Evolutionary conservation across 2,113 vertebrate species (phyloP).

Genomic region (Gadus chalcogrammus): DNA sequence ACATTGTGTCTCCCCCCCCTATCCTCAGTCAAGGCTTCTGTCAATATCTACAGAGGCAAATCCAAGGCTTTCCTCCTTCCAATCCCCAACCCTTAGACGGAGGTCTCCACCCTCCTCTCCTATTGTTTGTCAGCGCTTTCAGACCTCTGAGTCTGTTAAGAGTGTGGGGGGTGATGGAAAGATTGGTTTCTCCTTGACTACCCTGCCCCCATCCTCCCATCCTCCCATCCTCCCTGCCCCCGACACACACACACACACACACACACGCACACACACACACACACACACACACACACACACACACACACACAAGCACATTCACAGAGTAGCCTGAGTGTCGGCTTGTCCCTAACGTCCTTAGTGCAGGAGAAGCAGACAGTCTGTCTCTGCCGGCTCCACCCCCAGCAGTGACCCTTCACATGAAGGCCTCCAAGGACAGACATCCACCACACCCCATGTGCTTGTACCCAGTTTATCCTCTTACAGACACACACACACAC

Average conservation of each 20-base stretch:
- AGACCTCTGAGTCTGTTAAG: not conserved
- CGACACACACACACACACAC: not conserved
- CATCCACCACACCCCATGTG: conserved; percentile 39
- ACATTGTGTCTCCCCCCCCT: too few species aligned
- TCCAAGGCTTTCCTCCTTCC: too few species aligned
- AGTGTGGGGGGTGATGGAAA: conserved; percentile 10
- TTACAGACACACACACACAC: too few species aligned
- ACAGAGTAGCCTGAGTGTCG: conserved; percentile 38
- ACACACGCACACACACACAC: conserved; percentile 45
- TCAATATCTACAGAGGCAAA: too few species aligned
- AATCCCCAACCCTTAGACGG: too few species aligned
- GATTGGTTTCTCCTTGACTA: conserved; percentile 41
- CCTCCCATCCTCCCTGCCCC: too few species aligned
- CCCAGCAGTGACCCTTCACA: conserved; percentile 55
- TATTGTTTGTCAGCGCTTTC: conserved; percentile 34
- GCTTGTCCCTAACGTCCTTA: conserved; percentile 51
- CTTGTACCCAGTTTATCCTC: conserved; percentile 14
- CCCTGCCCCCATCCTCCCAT: conserved; percentile 34
- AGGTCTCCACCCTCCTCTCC: too few species aligned
- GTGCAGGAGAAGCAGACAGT: conserved; percentile 61
- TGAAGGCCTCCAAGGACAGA: conserved; percentile 29
- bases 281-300: too few species aligned
- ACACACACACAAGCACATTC: conserved; percentile 21
- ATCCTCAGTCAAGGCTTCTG: too few species aligned
- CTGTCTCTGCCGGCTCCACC: conserved; percentile 56